A percentile compares a stretch with the other conserved stretches of the same genome.
Evolutionary conservation across 2,888 invertebrate species (phyloP).

Genomic region (Epinotia brunnichana): DNA sequence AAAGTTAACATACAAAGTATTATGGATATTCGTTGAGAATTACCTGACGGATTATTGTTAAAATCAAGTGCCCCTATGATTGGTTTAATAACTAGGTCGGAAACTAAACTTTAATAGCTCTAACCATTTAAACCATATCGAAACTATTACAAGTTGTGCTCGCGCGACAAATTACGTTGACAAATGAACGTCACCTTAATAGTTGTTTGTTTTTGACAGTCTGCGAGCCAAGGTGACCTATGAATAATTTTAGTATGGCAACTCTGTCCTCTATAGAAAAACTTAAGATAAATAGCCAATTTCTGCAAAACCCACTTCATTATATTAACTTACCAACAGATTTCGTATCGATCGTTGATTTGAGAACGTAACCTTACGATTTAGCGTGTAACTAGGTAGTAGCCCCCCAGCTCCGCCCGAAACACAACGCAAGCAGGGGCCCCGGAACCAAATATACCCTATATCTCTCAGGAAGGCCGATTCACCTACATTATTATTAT

Average conservation of each 20-base stretch:
- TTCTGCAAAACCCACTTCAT: background rate
- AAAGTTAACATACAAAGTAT: background rate
- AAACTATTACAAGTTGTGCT: conserved; percentile 1
- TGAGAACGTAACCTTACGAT: too few species aligned
- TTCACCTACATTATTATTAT: too few species aligned
- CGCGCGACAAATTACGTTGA: conserved; percentile 12
- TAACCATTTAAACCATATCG: conserved; percentile 2
- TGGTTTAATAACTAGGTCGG: background rate
- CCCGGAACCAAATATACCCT: too few species aligned
- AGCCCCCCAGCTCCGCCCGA: too few species aligned
- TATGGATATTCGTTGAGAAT: background rate
- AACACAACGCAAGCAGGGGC: too few species aligned
- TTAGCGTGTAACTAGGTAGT: too few species aligned
- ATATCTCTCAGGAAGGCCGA: too few species aligned
- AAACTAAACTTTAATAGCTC: background rate
- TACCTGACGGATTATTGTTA: background rate
- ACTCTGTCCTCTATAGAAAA: background rate
- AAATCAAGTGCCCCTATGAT: background rate
- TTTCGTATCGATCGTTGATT: too few species aligned
- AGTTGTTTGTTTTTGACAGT: conserved; percentile 19
- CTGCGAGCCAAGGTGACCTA: conserved; percentile 25
- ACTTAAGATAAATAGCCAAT: background rate
- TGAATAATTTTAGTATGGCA: conserved; percentile 9
- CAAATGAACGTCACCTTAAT: conserved; percentile 27
- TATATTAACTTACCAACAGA: too few species aligned